Percentiles rank a stretch among this genome's conserved stretches.
phyloP scores from a whole-genome alignment of 2,888 invertebrate species.

The Orthosia incerta region DNA sequence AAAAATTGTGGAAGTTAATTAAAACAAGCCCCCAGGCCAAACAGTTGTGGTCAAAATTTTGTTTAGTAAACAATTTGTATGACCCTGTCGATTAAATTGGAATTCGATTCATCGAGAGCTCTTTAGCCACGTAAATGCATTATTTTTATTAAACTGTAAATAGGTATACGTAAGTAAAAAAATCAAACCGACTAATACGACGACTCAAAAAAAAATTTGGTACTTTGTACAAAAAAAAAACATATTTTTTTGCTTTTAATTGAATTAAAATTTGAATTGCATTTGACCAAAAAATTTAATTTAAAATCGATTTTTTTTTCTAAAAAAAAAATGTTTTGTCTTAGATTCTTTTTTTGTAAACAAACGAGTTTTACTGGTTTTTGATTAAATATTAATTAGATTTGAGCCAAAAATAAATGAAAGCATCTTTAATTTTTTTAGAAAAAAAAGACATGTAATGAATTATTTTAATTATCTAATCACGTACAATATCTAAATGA shows the following conservation, averaged over 20 bases:
- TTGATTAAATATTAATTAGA: rapidly evolving
- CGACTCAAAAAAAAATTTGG: not conserved
- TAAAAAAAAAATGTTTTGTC: not conserved
- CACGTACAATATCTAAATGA: not conserved
- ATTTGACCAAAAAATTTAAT: not conserved
- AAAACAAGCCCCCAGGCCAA: not conserved
- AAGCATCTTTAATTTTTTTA: not conserved
- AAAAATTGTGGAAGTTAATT: not conserved
- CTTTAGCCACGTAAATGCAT: not conserved
- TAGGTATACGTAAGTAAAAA: not conserved
- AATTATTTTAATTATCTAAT: no score
- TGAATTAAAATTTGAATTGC: rapidly evolving
- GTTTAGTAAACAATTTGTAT: slow-evolving; percentile 18
- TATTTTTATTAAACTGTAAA: not conserved
- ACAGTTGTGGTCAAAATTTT: slow-evolving; percentile 18
- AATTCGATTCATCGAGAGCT: not conserved
- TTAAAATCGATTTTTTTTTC: not conserved
- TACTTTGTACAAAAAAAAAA: not conserved
- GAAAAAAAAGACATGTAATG: not conserved
- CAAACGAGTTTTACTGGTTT: no score
- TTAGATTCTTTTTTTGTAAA: not conserved
- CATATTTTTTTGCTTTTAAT: no score
- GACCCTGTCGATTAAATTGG: not conserved
- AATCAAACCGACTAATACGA: not conserved
- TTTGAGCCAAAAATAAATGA: not conserved